Evolutionary conservation across 2,797 vertebrate species (phyloP), one percentile per base, ranked within the genome.

Genomic region (Enteromius paludinosus): DNA sequence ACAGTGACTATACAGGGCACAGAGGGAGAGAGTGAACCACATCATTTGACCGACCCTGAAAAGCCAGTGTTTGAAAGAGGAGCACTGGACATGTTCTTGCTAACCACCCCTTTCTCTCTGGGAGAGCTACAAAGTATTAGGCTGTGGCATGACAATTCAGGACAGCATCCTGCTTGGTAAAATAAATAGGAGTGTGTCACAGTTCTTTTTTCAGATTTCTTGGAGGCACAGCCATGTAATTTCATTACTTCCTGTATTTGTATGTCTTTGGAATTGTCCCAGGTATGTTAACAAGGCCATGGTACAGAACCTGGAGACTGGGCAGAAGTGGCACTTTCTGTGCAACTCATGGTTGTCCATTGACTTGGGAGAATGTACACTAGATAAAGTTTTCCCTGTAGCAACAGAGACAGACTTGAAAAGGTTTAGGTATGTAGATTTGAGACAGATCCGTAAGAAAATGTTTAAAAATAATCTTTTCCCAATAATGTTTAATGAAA

Each of bases 121-220:
- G 97, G 97, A 74, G 95, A 99, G 68, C 91, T 99, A 33, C 95
- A 91, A 87, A 94, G 93, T 88, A 93, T 98, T 87, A 90, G 97
- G 87, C 61, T 99, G 84, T 99, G 97, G 98, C 97, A 99, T 5
- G 96, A 99, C 90, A 98, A 97, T 93, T 97, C 97, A 0, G 98
- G 98, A 84, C 65, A 89, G 12, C 93, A 89, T 59, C 96, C 97
- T 0, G 95, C 96, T 62, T 99, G 97, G 97, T 99, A 91, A 77
- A 90, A 77, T 89, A 0, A 41, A 85, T 7, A 82, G 9, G 15
- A 69, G 25, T 12, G 14, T 41, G n/a, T 33, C 30, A 23, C 15
- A n/a, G 49, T 35, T 52, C 41, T 35, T 54, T 78, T 38, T 6
- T 41, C 23, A 14, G 25, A 65, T 38, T 79, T 20, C 8, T 30